Evolutionary conservation across 2,888 invertebrate species (phyloP).

Genomic region (Cheilosia vulpina): DNA sequence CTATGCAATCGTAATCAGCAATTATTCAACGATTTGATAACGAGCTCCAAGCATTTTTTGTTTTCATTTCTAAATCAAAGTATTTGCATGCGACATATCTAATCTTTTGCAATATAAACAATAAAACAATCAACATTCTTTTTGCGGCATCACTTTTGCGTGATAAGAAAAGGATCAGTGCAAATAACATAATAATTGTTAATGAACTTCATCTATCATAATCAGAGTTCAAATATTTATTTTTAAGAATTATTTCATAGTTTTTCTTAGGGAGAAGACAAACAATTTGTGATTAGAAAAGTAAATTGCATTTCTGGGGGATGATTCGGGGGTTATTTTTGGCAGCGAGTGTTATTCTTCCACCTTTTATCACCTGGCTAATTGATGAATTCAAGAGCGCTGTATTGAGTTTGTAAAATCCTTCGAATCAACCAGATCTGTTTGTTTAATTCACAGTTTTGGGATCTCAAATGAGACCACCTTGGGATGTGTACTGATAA

Average conservation of each 20-base stretch:
- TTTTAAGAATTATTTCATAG: constrained; percentile 35
- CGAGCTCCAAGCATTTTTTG: background rate
- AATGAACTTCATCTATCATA: constrained; percentile 23
- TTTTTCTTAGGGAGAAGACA: background rate
- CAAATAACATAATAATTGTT: constrained; percentile 28
- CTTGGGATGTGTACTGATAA: background rate
- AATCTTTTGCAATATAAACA: constrained; percentile 40
- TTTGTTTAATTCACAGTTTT: background rate
- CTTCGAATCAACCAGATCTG: background rate
- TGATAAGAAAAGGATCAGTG: constrained; percentile 35
- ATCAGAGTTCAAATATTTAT: constrained; percentile 31
- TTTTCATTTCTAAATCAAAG: background rate
- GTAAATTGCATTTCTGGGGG: constrained; percentile 20
- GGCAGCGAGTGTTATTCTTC: background rate
- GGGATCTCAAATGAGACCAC: background rate
- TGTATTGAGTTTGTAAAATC: background rate
- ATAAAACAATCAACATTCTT: constrained; percentile 36
- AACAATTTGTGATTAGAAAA: background rate
- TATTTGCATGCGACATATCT: constrained; percentile 51
- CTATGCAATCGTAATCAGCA: background rate
- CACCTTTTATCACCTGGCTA: constrained; percentile 2
- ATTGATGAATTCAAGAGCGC: background rate
- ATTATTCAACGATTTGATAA: background rate
- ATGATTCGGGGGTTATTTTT: background rate
- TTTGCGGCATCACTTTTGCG: constrained; percentile 22